Base-by-base conservation (phyloP, 2,888 invertebrate species). In the Dendrolimus pini region DNA sequence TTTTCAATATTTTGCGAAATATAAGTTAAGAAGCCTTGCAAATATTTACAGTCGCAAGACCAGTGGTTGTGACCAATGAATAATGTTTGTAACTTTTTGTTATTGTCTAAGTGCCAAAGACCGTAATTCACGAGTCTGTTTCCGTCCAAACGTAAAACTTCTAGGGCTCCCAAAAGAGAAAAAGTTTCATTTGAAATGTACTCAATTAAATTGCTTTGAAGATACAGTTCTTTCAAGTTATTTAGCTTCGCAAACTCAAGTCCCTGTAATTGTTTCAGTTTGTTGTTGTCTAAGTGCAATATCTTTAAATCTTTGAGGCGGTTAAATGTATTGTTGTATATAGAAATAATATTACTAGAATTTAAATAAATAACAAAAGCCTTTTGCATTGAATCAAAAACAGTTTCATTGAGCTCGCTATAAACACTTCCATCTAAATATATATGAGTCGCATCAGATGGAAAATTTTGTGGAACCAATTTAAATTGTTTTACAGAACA, bases 391-490 rank as follows among this genome's bases (percentile, higher is more conserved):
- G 76, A 75, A 75, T 82, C 75, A 68, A 89, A 88, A 77, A 84
- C 78, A 74, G 88, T 83, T 67, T 85, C 84, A 70, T 89, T 93
- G 60, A 98, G 87, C 72, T 95, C 94, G 56, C 93, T 94, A 72
- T 98, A 93, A 75, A 95, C 93, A 87, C 98, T 97, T 57, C 98
- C 98, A 80, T 98, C 98, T 72, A 98, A 89, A 83, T 97, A 97
- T 60, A 98, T 93, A 80, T 98, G 97, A 55, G 98, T 98, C 7
- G 97, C 96, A 78, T 97, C 97, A 93, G 96, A 95, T 9, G 98
- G 98, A 73, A 98, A 94, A 63, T 95, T 93, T 42, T 93, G 92
- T 7, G 98, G 97, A 67, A 97, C 93, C 70, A 93, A 92, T 65
- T 91, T 91, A 74, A 95, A 93, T 84, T 93, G 92, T 83, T 96